Base-by-base conservation (phyloP, 2,113 vertebrate species). In the Illadopsis cleaveri region DNA sequence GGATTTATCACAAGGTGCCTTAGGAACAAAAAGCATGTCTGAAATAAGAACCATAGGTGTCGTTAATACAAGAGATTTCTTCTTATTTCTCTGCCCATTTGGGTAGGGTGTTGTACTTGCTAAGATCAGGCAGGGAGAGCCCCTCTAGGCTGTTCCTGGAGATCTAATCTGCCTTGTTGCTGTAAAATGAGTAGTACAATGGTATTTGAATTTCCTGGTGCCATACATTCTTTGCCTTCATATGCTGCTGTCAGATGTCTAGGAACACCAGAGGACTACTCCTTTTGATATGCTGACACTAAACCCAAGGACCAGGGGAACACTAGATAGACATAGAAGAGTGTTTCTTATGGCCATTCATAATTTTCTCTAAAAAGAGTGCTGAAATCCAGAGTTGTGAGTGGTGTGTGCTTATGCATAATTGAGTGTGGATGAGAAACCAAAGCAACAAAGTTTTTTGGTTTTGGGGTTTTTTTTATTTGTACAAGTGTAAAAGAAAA, bases 1-100 rank as follows among this genome's bases (percentile, higher is more conserved):
- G 47, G 42, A 91, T 94, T 96, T 87, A 82, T 91, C 82, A 95
- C 69, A 54, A 78, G 93, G 91, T 97, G 90, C 95, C 92, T 96
- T 94, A 92, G 68, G 65, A 92, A 58, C 40, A 94, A 93, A 47
- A n/a, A 89, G 14, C 33, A 11, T 82, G 66, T 76, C 48, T 91
- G 84, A 94, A 95, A 56, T 82, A 75, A 80, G 51, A 95, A 73
- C 80, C 71, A 62, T 35, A 90, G 51, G 33, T 56, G 37, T 88
- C 48, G 83, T 64, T 89, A 92, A 82, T 60, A 35, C 35, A 79
- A 94, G 80, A 70, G 19, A 54, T 64, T 79, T 54, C 62, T 83
- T 61, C 56, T 70, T 86, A 33, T 13, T 94, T 93, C 60, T 76
- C 56, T 85, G 12, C 48, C 40, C 11, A 5, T 84, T 81, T 68